phyloP scores from a whole-genome alignment of 2,888 invertebrate genomes.

The Chrysina gloriosa region DNA sequence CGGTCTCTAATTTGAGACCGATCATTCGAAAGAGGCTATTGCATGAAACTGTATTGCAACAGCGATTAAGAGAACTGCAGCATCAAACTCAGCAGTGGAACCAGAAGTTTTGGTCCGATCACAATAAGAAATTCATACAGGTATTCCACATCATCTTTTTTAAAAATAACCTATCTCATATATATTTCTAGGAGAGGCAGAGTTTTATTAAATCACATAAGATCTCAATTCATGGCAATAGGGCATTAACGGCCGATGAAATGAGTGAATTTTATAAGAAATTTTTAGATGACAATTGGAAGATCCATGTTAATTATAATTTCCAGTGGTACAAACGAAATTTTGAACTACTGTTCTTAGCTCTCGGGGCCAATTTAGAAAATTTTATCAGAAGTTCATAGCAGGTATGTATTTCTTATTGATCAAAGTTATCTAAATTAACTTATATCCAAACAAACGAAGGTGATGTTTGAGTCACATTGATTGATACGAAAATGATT shows the following conservation, averaged over 20 bases:
- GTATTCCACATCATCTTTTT: constrained; percentile 61
- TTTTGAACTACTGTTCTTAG: constrained; percentile 72
- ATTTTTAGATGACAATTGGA: constrained; percentile 87
- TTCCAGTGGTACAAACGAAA: constrained; percentile 87
- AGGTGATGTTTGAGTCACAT: neutral
- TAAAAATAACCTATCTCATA: constrained; percentile 42
- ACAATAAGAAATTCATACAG: constrained; percentile 81
- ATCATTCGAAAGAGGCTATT: constrained; percentile 73
- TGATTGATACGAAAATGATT: constrained; percentile 21
- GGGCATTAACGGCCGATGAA: constrained; percentile 79
- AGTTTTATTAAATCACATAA: constrained; percentile 66
- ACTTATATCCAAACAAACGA: neutral
- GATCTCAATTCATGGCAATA: constrained; percentile 59
- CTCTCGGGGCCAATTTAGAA: constrained; percentile 71
- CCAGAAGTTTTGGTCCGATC: constrained; percentile 84
- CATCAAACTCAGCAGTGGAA: constrained; percentile 85
- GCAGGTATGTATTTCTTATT: constrained; percentile 38
- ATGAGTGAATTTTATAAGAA: constrained; percentile 90
- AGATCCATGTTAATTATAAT: constrained; percentile 80
- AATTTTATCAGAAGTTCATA: constrained; percentile 41
- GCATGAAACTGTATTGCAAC: constrained; percentile 76
- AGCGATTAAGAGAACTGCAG: constrained; percentile 72
- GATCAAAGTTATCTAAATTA: neutral
- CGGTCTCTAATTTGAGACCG: constrained; percentile 81
- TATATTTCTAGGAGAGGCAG: constrained; percentile 69